Conservation (phyloP, 2,888 invertebrate genomes). For the Drosophila multiciliata region DNA sequence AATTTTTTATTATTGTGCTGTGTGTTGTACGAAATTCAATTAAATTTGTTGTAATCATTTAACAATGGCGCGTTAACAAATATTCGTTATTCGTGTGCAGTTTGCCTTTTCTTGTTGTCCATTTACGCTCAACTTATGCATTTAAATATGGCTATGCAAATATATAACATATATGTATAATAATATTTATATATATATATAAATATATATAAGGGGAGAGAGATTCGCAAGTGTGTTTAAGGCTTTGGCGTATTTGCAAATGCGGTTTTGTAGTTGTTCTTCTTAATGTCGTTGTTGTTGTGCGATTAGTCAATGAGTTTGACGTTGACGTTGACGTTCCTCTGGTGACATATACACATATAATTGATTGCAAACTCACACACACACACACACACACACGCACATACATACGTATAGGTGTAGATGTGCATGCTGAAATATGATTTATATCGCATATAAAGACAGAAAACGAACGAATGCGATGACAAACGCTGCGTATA, state of each 20-base stretch:
- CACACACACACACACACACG: conserved; percentile 7
- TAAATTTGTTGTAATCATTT: conserved; percentile 69
- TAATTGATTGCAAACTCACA: conserved; percentile 44
- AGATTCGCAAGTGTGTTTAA: conserved; percentile 2
- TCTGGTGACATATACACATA: conserved; percentile 16
- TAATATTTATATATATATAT: background rate
- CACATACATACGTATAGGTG: background rate
- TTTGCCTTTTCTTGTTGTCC: conserved; percentile 35
- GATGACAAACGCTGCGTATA: conserved; percentile 55
- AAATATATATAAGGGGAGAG: background rate
- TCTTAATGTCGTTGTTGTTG: conserved; percentile 26
- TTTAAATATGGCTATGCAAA: background rate
- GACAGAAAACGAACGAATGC: conserved; percentile 13
- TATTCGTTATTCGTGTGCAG: conserved; percentile 39
- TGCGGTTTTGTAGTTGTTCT: conserved; percentile 28
- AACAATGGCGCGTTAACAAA: conserved; percentile 66
- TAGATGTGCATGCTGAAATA: conserved; percentile 23
- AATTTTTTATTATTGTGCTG: conserved; percentile 3
- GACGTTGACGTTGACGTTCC: conserved; percentile 39
- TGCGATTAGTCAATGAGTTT: conserved; percentile 63
- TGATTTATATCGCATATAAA: conserved; percentile 32
- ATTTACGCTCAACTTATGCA: conserved; percentile 44
- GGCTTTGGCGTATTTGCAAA: conserved; percentile 35
- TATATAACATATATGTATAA: background rate
- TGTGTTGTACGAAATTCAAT: conserved; percentile 62